phyloP scores from a whole-genome alignment of 2,888 invertebrate species.

The Andrena fulva region DNA sequence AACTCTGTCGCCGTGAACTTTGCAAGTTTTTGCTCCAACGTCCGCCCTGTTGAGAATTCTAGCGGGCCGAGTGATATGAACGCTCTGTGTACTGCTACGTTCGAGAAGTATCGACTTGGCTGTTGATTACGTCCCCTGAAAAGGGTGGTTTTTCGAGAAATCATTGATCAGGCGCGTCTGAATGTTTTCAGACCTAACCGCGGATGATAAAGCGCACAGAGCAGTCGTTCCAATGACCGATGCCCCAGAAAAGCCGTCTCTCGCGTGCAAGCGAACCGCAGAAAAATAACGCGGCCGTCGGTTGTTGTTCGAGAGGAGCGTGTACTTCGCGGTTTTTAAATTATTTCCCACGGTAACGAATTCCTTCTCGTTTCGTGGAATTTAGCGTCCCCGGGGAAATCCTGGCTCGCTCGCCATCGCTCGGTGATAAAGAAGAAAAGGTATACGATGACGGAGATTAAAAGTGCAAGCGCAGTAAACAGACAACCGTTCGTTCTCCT shows the following conservation, averaged over 20 bases:
- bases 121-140: no score
- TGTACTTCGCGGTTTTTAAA: conserved; percentile 21
- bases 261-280: not conserved
- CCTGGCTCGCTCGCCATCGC: conserved; percentile 14
- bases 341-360: conserved; percentile 21
- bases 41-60: no score
- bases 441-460: conserved; percentile 46
- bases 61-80: no score
- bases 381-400: conserved; percentile 14
- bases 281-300: not conserved
- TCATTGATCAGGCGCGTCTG: no score
- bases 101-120: no score
- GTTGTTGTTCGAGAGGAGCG: not conserved
- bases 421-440: conserved; percentile 32
- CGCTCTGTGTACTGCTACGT: no score
- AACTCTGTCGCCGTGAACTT: conserved; percentile 2
- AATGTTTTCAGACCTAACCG: no score
- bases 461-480: conserved; percentile 44
- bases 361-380: conserved; percentile 16
- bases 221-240: not conserved
- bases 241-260: not conserved
- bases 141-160: no score
- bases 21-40: conserved; percentile 5
- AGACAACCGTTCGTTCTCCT: conserved; percentile 15
- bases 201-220: not conserved